Conservation (phyloP, 2,888 invertebrate genomes). For the Cephus rjabovi region DNA sequence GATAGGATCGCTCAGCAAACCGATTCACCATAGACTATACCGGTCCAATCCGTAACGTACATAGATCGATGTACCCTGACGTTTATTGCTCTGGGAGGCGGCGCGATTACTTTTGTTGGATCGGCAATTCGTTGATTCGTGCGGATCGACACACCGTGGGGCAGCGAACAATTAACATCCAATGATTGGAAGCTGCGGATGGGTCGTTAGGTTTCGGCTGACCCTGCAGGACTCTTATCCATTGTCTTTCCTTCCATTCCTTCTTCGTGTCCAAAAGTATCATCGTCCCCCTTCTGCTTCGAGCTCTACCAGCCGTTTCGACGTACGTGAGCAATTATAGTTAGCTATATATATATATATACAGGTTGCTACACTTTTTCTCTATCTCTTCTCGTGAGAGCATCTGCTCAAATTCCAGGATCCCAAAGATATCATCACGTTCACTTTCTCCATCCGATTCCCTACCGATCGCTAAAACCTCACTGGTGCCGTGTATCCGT, state of each 20-base stretch:
- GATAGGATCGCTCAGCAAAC: too few relatives aligned
- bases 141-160: conserved; percentile 18
- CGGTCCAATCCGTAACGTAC: too few relatives aligned
- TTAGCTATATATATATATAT: too few relatives aligned
- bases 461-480: too few relatives aligned
- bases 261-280: too few relatives aligned
- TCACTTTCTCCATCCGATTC: conserved; percentile 22
- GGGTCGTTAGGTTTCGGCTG: conserved; percentile 58
- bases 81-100: neutral
- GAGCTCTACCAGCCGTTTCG: too few relatives aligned
- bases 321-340: conserved; percentile 54
- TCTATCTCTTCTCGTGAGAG: neutral
- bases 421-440: too few relatives aligned
- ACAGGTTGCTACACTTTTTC: neutral
- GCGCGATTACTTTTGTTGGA: conserved; percentile 23
- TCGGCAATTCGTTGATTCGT: conserved; percentile 36
- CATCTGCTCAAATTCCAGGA: too few relatives aligned
- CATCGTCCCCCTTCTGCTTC: too few relatives aligned
- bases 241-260: conserved; percentile 34
- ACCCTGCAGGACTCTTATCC: conserved; percentile 49
- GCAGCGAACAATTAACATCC: conserved; percentile 53
- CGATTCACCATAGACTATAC: too few relatives aligned
- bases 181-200: conserved; percentile 50
- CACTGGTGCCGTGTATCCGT: too few relatives aligned
- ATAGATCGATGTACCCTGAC: neutral